A percentile compares a stretch with the other conserved stretches of the same genome.
These are phyloP conservation scores for Noctilio leporinus DNA, from an alignment of 2,113 vertebrate genomes.

Conservation along the genomic window DNA sequence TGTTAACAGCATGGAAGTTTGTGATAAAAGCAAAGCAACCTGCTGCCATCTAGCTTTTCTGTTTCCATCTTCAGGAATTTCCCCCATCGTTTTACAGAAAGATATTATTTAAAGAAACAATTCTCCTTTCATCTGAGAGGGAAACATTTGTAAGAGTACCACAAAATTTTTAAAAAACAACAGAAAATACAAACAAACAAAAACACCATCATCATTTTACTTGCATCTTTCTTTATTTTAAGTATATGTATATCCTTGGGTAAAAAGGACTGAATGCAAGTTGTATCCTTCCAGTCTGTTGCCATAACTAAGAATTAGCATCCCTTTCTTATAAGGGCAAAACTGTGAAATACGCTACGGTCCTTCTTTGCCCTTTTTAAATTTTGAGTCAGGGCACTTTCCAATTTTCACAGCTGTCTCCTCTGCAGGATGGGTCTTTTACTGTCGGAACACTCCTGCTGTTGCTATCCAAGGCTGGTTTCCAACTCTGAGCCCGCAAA, in stretches of 20 bases:
- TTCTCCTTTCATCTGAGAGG: background rate
- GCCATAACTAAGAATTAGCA: background rate
- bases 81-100: background rate
- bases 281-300: background rate
- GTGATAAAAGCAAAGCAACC: background rate
- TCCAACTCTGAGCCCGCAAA: background rate
- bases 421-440: background rate
- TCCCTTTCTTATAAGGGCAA: background rate
- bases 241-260: background rate
- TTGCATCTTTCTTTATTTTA: background rate
- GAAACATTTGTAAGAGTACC: background rate
- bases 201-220: background rate
- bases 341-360: background rate
- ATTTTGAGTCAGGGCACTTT: background rate
- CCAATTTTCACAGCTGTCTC: background rate
- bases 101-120: background rate
- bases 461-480: background rate
- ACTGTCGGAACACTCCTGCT: background rate
- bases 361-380: background rate
- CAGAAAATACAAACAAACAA: background rate
- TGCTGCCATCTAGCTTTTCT: background rate
- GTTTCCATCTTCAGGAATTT: background rate
- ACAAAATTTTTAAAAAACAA: background rate
- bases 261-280: background rate
- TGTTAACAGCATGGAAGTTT: background rate